Conservation (phyloP, 2,113 vertebrate genomes). For the Nothocercus julius region DNA sequence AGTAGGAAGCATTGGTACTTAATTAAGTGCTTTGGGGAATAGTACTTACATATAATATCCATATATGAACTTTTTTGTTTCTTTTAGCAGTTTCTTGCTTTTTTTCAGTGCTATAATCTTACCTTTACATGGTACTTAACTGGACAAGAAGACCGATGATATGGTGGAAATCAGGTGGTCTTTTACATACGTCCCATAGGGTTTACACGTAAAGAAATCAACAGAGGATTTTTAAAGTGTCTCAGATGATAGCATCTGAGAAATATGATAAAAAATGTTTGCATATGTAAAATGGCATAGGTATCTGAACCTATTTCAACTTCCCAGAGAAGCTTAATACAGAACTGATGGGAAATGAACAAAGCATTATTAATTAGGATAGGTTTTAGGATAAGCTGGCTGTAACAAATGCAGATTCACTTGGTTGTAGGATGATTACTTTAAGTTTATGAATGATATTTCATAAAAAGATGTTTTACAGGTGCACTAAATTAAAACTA, state of each 20-base stretch:
- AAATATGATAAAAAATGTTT: neutral
- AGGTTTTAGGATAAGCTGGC: neutral
- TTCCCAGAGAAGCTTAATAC: neutral
- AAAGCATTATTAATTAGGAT: neutral
- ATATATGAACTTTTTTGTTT: neutral
- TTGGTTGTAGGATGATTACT: neutral
- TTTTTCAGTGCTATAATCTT: neutral
- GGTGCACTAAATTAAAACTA: neutral
- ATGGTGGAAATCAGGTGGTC: neutral
- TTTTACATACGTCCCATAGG: neutral
- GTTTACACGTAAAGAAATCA: neutral
- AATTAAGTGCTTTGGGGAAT: neutral
- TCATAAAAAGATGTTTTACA: neutral
- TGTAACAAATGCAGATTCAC: neutral
- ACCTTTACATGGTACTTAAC: neutral
- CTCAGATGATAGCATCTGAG: neutral
- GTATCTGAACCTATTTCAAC: neutral
- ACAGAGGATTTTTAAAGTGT: neutral
- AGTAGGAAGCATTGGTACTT: neutral
- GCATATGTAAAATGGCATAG: neutral
- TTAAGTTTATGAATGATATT: neutral
- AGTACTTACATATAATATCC: neutral
- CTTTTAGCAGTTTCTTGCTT: neutral
- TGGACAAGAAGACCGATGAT: neutral
- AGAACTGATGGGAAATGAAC: neutral